Evolutionary conservation across 2,888 invertebrate genomes (phyloP).

Genomic region (Nomada flava): DNA sequence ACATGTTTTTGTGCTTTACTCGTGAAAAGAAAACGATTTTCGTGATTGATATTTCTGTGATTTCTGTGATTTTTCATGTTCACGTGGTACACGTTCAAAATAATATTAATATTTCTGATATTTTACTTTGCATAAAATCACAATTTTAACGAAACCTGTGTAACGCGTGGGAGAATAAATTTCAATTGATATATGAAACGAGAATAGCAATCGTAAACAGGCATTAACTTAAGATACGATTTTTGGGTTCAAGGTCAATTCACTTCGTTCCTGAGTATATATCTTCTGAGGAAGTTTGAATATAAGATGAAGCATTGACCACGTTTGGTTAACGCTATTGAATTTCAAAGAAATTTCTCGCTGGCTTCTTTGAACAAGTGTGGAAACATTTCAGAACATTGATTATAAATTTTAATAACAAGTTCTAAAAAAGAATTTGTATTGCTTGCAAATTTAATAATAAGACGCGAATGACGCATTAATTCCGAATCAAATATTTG

Average conservation of each 20-base stretch:
- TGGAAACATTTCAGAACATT: neutral
- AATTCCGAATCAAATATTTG: neutral
- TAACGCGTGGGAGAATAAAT: neutral
- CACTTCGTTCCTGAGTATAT: conserved; percentile 14
- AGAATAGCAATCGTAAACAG: conserved; percentile 11
- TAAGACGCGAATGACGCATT: neutral
- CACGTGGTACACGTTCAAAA: neutral
- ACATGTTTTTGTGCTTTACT: neutral
- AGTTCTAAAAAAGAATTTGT: neutral
- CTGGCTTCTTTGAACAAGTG: conserved; percentile 24
- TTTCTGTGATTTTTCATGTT: neutral
- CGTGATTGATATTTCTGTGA: no score
- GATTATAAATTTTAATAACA: neutral
- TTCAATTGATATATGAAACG: neutral
- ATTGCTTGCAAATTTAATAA: neutral
- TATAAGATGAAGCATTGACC: conserved; percentile 40
- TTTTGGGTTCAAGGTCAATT: conserved; percentile 55
- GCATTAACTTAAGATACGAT: conserved; percentile 29
- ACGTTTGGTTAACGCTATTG: conserved; percentile 51
- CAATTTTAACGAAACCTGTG: neutral
- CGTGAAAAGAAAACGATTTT: neutral
- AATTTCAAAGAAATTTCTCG: conserved; percentile 40
- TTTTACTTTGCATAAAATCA: neutral
- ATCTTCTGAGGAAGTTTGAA: conserved; percentile 51
- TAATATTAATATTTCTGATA: neutral